Percentiles rank a stretch among this genome's conserved stretches.
Evolutionary conservation across 2,797 vertebrate species (phyloP).

Genomic region (Vipera ursinii): DNA sequence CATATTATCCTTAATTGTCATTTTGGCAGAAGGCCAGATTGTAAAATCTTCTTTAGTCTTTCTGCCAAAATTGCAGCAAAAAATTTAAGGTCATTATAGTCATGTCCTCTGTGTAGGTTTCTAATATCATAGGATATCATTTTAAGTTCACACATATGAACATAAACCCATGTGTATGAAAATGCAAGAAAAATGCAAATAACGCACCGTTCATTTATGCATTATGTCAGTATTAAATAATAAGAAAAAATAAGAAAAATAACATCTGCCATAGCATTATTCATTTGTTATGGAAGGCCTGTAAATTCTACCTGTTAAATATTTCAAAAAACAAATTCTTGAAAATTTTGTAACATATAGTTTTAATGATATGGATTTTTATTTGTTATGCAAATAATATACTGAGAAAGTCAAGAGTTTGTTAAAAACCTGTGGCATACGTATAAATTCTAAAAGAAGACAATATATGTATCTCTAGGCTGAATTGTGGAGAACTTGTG

Average conservation of each 20-base stretch:
- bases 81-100: too few relatives aligned
- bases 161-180: background rate
- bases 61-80: too few relatives aligned
- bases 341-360: background rate
- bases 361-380: background rate
- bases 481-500: background rate
- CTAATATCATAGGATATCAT: too few relatives aligned
- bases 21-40: too few relatives aligned
- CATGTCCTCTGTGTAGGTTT: too few relatives aligned
- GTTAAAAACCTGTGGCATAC: background rate
- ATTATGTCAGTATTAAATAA: background rate
- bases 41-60: too few relatives aligned
- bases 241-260: background rate
- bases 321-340: background rate
- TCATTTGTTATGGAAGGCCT: background rate
- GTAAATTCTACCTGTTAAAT: background rate
- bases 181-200: background rate
- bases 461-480: background rate
- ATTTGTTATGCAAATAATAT: background rate
- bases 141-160: too few relatives aligned
- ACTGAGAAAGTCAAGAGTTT: background rate
- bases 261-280: background rate
- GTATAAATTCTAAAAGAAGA: background rate
- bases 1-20: too few relatives aligned
- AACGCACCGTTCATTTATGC: background rate